phyloP scores from a whole-genome alignment of 2,888 invertebrate species.

The Drosophila macrospina region DNA sequence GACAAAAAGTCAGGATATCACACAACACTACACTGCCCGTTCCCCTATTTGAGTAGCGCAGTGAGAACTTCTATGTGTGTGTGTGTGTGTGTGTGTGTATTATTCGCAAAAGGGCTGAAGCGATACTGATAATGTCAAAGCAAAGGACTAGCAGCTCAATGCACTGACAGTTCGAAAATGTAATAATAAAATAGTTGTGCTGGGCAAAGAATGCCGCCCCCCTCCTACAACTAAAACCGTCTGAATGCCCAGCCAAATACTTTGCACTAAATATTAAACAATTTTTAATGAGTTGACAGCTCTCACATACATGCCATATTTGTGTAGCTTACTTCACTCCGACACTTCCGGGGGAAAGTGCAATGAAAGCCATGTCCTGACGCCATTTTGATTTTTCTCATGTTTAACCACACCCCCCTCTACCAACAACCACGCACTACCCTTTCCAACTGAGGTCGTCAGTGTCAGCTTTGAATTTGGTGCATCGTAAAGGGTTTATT shows the following conservation, averaged over 20 bases:
- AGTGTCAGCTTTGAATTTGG: slow-evolving; percentile 47
- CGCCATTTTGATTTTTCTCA: slow-evolving; percentile 49
- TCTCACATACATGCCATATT: slow-evolving; percentile 9
- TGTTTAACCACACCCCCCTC: slow-evolving; percentile 6
- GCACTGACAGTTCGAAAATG: slow-evolving; percentile 28
- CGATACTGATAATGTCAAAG: slow-evolving; percentile 54
- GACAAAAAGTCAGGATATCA: slow-evolving; percentile 74
- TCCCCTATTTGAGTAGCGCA: not conserved
- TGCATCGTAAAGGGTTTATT: slow-evolving; percentile 59
- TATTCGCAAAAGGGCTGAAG: slow-evolving; percentile 43
- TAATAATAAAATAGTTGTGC: slow-evolving; percentile 46
- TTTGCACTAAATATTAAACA: slow-evolving; percentile 10
- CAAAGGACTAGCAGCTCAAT: slow-evolving; percentile 19
- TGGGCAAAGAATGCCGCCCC: not conserved
- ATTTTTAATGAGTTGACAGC: slow-evolving; percentile 50
- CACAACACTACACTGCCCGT: slow-evolving; percentile 40
- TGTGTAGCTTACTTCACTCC: slow-evolving; percentile 11
- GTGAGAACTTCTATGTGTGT: not conserved
- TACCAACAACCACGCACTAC: no score
- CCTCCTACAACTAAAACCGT: not conserved
- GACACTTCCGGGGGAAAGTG: slow-evolving; percentile 19
- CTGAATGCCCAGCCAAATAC: slow-evolving; percentile 14
- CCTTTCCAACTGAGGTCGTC: not conserved
- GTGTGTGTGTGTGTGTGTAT: not conserved
- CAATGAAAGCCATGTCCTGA: slow-evolving; percentile 22